Evolutionary conservation across 2,797 vertebrate species (phyloP), one percentile per base, ranked within the genome.

Genomic region (Xenops minutus): DNA sequence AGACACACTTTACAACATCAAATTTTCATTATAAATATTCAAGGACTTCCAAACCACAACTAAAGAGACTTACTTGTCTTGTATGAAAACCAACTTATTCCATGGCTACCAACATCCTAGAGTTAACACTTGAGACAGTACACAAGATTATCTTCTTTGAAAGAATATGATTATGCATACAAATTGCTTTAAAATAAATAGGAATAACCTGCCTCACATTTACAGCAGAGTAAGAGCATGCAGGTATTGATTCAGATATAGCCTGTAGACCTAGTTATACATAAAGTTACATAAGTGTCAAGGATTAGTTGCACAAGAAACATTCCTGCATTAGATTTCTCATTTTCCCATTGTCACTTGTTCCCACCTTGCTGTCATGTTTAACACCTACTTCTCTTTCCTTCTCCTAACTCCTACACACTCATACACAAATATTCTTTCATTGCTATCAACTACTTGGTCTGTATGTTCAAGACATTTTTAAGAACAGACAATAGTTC

Each of bases 381-480:
- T 86, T 92, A 79, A 92, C 93, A 93, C 77, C 93, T 95, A 84
- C 92, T 90, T 81, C 71, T 92, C 48, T 36, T 92, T 88, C 76
- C 51, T 84, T 94, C 87, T 92, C 39, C 37, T 82, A 37, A 86
- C 93, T 89, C 93, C 93, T 67, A 93, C 95, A 88, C 46, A 39
- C 17, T 88, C 59, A 79, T 41, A 92, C 29, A 95, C 67, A 94
- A 92, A 91, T 64, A 93, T 36, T 71, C 51, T 66, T 81, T 67
- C 55, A 91, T 48, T 78, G 71, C 92, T 76, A 73, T 69, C 48
- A 94, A 69, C 48, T 84, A 76, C 55, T 79, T 88, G 77, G 59
- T 63, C 88, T 80, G 79, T 88, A 87, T 69, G 67, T 82, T 93
- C 84, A 92, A 67, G 52, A 79, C 17, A 76, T 66, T 76, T 88